Evolutionary conservation across 2,797 vertebrate species (phyloP).

Genomic region (Odontamblyopus lacepedii): DNA sequence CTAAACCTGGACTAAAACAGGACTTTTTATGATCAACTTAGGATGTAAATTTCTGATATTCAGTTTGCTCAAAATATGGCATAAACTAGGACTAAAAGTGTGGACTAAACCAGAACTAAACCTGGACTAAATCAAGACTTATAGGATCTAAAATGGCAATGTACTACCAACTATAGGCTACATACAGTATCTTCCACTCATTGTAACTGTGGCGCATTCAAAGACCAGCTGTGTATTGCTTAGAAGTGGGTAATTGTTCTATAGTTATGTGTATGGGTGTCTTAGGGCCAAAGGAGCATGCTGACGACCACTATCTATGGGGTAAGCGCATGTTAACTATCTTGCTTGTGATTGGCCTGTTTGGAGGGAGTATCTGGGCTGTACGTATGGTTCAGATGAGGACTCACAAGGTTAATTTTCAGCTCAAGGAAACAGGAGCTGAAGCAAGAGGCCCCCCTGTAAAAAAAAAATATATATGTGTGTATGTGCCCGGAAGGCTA

Average conservation of each 20-base stretch:
- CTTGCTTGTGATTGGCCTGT: not conserved
- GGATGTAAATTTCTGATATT: not conserved
- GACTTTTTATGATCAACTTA: too few relatives aligned
- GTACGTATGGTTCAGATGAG: constrained; percentile 53
- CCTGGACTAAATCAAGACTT: too few relatives aligned
- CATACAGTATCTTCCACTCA: not conserved
- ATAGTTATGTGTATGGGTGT: constrained; percentile 11
- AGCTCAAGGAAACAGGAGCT: constrained; percentile 40
- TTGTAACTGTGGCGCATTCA: not conserved
- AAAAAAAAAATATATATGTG: not conserved
- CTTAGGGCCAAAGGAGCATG: constrained; percentile 4
- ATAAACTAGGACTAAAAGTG: not conserved
- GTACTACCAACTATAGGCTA: not conserved
- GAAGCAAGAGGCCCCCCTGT: constrained; percentile 20
- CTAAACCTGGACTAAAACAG: not conserved
- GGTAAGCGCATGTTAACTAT: not conserved
- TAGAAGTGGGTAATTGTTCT: constrained; percentile 6
- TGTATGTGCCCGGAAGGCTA: not conserved
- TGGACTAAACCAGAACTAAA: too few relatives aligned
- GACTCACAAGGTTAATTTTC: constrained; percentile 65
- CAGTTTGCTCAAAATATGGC: not conserved
- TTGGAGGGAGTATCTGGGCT: constrained; percentile 52
- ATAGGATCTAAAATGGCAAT: not conserved
- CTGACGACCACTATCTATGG: not conserved
- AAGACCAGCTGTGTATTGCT: not conserved